These are phyloP conservation scores for Protodeltote pygarga DNA, from an alignment of 2,888 invertebrate species.

Conservation along the genomic window DNA sequence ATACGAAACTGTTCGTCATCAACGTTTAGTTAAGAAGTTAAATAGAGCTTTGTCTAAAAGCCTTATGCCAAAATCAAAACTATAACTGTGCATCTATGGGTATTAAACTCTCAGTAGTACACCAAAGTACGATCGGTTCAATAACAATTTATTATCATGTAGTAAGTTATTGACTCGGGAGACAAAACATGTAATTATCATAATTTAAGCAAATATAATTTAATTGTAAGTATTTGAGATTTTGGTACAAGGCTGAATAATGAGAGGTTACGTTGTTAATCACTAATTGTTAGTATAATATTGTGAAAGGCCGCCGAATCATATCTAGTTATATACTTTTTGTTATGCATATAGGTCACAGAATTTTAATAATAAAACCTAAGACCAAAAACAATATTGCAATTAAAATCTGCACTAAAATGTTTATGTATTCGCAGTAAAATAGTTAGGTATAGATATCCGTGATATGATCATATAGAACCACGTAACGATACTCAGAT, in stretches of 20 bases:
- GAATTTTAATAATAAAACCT: slow-evolving; percentile 5
- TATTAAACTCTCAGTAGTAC: slow-evolving; percentile 30
- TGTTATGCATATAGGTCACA: neutral
- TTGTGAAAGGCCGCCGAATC: slow-evolving; percentile 28
- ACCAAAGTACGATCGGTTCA: slow-evolving; percentile 43
- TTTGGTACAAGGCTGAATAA: slow-evolving; percentile 57
- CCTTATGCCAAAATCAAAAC: slow-evolving; percentile 49
- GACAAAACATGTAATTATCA: slow-evolving; percentile 38
- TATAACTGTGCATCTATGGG: slow-evolving; percentile 8
- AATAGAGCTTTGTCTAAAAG: slow-evolving; percentile 35
- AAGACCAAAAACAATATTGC: slow-evolving; percentile 5
- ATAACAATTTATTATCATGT: slow-evolving; percentile 35
- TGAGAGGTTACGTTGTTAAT: slow-evolving; percentile 49
- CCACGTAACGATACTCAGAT: too few relatives aligned
- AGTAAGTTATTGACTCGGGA: slow-evolving; percentile 35
- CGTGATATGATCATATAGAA: too few relatives aligned
- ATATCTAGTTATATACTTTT: slow-evolving; percentile 12
- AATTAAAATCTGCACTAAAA: slow-evolving; percentile 6
- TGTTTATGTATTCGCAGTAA: too few relatives aligned
- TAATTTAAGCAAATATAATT: slow-evolving; percentile 27
- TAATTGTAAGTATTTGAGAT: slow-evolving; percentile 38
- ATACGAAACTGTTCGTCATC: slow-evolving; percentile 24
- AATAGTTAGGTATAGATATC: too few relatives aligned
- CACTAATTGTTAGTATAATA: slow-evolving; percentile 18
- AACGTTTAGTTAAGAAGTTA: slow-evolving; percentile 22